Conservation (phyloP, 2,797 vertebrate genomes). For the Trachops cirrhosus region DNA sequence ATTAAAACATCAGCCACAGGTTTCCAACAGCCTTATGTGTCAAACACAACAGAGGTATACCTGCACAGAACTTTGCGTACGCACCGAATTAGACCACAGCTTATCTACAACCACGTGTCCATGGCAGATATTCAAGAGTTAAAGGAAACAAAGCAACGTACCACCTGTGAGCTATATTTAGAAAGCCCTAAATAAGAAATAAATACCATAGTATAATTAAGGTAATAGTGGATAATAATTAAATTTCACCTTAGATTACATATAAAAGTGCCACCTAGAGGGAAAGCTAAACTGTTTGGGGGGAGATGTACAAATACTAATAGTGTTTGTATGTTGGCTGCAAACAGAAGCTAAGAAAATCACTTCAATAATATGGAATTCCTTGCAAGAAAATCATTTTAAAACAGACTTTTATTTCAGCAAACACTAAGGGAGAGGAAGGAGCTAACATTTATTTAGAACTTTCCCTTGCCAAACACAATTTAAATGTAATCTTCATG, state of each 20-base stretch:
- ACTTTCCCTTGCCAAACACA: not conserved
- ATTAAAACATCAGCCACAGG: not conserved
- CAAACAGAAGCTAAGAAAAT: not conserved
- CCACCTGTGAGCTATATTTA: not conserved
- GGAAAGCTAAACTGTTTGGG: not conserved
- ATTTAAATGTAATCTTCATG: slow-evolving; percentile 12
- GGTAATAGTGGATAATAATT: not conserved
- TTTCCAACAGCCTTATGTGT: not conserved
- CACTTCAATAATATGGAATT: not conserved
- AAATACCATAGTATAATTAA: not conserved
- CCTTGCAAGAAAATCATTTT: not conserved
- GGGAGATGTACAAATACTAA: not conserved
- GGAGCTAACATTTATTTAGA: not conserved
- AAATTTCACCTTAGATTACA: not conserved
- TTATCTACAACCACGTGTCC: not conserved
- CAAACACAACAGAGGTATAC: not conserved
- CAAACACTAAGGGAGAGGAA: not conserved
- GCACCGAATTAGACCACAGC: not conserved
- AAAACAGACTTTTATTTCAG: not conserved
- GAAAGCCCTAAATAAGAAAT: not conserved
- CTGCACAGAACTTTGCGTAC: not conserved
- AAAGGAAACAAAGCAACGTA: not conserved
- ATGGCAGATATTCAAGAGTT: not conserved
- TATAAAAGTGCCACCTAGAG: not conserved
- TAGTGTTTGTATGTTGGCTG: not conserved